Evolutionary conservation across 2,888 invertebrate species (phyloP).

Genomic region (Drosophila cognata): DNA sequence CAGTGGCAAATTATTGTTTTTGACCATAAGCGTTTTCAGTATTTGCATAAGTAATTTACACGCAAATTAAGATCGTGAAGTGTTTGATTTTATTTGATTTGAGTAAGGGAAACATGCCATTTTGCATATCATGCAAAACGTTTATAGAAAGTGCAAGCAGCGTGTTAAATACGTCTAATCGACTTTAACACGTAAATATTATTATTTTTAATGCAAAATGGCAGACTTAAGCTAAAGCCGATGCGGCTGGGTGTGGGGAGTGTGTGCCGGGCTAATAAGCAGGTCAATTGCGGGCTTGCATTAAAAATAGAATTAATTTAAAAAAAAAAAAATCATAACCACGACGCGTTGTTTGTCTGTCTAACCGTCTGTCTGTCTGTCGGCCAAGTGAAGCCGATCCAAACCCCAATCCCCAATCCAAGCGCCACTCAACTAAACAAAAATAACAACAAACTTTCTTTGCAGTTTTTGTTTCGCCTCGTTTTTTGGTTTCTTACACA

Average conservation of each 20-base stretch:
- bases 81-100: slow-evolving; percentile 6
- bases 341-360: background rate
- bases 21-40: slow-evolving; percentile 21
- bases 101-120: slow-evolving; percentile 8
- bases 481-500: slow-evolving; percentile 29
- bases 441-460: slow-evolving; percentile 71
- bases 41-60: slow-evolving; percentile 72
- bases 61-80: slow-evolving; percentile 39
- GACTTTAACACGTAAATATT: slow-evolving; percentile 60
- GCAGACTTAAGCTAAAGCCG: slow-evolving; percentile 19
- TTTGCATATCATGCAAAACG: slow-evolving; percentile 25
- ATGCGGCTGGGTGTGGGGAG: background rate
- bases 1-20: slow-evolving; percentile 54
- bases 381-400: slow-evolving; percentile 45
- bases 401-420: slow-evolving; percentile 45
- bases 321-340: slow-evolving; percentile 27
- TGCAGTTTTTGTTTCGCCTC: slow-evolving; percentile 50
- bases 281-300: slow-evolving; percentile 70
- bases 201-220: slow-evolving; percentile 56
- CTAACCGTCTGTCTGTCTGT: background rate
- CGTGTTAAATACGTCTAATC: slow-evolving; percentile 57
- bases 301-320: slow-evolving; percentile 48
- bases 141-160: slow-evolving; percentile 58
- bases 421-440: slow-evolving; percentile 50
- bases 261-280: slow-evolving; percentile 64